Base-by-base conservation (phyloP, 2,888 invertebrate genomes). In the Physocephala rufipes region DNA sequence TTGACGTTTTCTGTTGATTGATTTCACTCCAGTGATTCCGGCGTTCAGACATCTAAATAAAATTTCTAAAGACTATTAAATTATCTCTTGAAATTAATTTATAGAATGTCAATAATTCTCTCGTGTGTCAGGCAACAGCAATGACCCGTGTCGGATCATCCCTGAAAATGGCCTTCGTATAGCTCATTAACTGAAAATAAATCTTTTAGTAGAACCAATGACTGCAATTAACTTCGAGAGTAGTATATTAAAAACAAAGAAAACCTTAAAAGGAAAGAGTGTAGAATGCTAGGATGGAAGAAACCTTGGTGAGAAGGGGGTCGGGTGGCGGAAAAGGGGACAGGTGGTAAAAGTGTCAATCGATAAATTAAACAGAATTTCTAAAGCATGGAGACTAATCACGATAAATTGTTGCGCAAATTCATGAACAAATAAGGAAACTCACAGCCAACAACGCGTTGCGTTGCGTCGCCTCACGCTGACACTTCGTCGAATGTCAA, bases 361-460 rank as follows among this genome's bases (percentile, higher is more conserved):
- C 36, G 36, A 7, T 36, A 4, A 36, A 36, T 36, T 7, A 4
- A 36, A 9, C 36, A 36, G 36, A 4, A 9, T 4, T 9, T 36
- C 9, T 9, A 36, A 36, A 36, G 36, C 36, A 9, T 4, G 36
- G 5, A 9, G 9, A 36, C 36, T 3, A 58, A 58, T 13, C 3
- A 26, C 24, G 21, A 58, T 15, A 47, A 26, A 47, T 62, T 9
- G 36, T 21, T 45, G 26, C 45, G 24, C 21, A 55, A 5, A 55
- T n/a, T n/a, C n/a, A 47, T 5, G 13, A 13, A 24, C 47, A 26
- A 26, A 63, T 47, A 63, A 63, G 63, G 63, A 63, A 63, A 45
- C 16, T 15, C 19, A 58, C 12, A 28, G 28, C 58, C 58, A 63
- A 63, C 36, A 36, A 36, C 36, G 36, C 36, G 9, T 4, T 36